Evolutionary conservation across 2,113 vertebrate species (phyloP).

Genomic region (Neogale vison): DNA sequence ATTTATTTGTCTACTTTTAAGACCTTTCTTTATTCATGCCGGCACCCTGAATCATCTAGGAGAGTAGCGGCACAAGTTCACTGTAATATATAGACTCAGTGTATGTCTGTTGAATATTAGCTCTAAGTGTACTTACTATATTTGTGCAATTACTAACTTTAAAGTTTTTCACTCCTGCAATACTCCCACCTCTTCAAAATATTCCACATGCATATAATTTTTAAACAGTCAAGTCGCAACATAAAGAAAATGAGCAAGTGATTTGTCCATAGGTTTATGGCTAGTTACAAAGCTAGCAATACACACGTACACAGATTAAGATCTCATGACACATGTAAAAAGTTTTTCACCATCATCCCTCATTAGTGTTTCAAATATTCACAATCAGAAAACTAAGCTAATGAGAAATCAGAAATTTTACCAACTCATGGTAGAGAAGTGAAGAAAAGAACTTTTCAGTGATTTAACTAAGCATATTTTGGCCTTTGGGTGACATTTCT

Average conservation of each 20-base stretch:
- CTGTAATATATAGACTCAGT: neutral
- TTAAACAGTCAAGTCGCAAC: neutral
- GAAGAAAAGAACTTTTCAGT: neutral
- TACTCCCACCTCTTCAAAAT: constrained; percentile 12
- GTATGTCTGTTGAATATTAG: neutral
- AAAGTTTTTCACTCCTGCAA: neutral
- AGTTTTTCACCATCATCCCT: neutral
- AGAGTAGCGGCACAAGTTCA: neutral
- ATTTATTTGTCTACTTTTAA: constrained; percentile 5
- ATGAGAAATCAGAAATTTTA: neutral
- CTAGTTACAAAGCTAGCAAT: neutral
- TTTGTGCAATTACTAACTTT: neutral
- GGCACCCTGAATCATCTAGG: neutral
- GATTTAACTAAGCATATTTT: neutral
- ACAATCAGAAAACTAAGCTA: neutral
- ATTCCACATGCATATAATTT: neutral
- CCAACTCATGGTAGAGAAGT: neutral
- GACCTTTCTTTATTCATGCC: neutral
- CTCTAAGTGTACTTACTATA: neutral
- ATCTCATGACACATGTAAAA: neutral
- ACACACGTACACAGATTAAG: neutral
- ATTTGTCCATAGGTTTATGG: neutral
- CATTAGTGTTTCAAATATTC: neutral
- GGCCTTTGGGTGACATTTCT: neutral
- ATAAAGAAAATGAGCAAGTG: constrained; percentile 14